These are phyloP conservation scores for Charaxes varanes DNA, from an alignment of 1,140 invertebrate species.

Conservation along the genomic window DNA sequence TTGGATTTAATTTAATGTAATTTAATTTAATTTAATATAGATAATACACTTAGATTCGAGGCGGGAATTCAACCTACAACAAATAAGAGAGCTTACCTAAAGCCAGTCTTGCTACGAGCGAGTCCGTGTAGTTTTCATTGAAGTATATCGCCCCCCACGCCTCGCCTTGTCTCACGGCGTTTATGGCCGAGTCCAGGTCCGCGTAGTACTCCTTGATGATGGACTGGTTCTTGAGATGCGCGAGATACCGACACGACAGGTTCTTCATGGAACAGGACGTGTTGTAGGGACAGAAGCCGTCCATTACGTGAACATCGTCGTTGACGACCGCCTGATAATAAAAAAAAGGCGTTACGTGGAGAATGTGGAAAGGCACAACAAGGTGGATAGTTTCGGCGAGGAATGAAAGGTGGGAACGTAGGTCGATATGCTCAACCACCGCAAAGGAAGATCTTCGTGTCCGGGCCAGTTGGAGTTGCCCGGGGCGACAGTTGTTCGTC, in stretches of 20 bases:
- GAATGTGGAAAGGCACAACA: too few species aligned
- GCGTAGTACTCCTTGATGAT: constrained; percentile 83
- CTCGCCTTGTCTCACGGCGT: constrained; percentile 82
- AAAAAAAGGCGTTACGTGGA: too few species aligned
- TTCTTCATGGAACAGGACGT: constrained; percentile 80
- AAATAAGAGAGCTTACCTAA: constrained; percentile 76
- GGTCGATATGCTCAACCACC: too few species aligned
- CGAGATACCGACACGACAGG: constrained; percentile 53
- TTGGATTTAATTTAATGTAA: too few species aligned
- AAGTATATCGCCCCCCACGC: constrained; percentile 92
- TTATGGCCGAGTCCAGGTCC: constrained; percentile 78
- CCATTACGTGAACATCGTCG: constrained; percentile 80
- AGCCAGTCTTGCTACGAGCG: constrained; percentile 82
- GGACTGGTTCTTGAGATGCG: constrained; percentile 63
- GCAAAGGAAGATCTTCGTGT: too few species aligned
- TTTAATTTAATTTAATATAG: too few species aligned
- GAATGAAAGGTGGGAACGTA: too few species aligned
- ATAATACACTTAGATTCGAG: too few species aligned
- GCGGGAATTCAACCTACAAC: too few species aligned
- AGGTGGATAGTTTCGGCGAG: too few species aligned
- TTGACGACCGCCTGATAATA: constrained; percentile 91
- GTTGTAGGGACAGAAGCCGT: constrained; percentile 69
- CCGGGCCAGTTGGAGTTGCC: too few species aligned
- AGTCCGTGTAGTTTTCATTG: constrained; percentile 89
- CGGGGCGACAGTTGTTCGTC: too few species aligned